phyloP scores from a whole-genome alignment of 2,888 invertebrate genomes.

The Prosapia bicincta region DNA sequence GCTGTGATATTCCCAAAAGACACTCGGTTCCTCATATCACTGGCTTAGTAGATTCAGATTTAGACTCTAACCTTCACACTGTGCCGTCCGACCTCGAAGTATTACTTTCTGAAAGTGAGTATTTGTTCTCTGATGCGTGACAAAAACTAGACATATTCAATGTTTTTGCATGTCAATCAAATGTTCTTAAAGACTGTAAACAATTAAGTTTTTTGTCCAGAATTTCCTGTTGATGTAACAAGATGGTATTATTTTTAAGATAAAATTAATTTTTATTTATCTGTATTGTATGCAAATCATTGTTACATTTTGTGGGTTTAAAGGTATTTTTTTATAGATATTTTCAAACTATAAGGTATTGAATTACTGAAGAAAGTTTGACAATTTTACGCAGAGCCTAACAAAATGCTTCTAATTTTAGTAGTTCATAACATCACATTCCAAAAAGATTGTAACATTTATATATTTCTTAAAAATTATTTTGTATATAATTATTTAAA shows the following conservation, averaged over 20 bases:
- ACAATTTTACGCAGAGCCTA: too few species aligned
- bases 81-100: slow-evolving; percentile 60
- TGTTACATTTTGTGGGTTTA: too few species aligned
- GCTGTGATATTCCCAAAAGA: slow-evolving; percentile 12
- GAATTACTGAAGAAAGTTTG: too few species aligned
- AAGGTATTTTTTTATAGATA: too few species aligned
- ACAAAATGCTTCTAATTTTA: too few species aligned
- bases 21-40: slow-evolving; percentile 24
- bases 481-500: too few species aligned
- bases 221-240: neutral
- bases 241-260: neutral
- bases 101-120: slow-evolving; percentile 45
- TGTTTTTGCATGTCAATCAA: neutral
- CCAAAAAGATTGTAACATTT: too few species aligned
- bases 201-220: neutral
- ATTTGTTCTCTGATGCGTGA: slow-evolving; percentile 37
- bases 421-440: too few species aligned
- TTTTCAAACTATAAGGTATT: too few species aligned
- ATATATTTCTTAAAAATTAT: too few species aligned
- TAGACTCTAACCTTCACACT: too few species aligned
- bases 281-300: neutral
- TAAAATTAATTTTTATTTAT: neutral
- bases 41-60: slow-evolving; percentile 51
- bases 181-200: neutral
- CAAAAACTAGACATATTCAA: slow-evolving; percentile 10